phyloP scores from a whole-genome alignment of 2,888 invertebrate genomes.

The Apamea epomidion region DNA sequence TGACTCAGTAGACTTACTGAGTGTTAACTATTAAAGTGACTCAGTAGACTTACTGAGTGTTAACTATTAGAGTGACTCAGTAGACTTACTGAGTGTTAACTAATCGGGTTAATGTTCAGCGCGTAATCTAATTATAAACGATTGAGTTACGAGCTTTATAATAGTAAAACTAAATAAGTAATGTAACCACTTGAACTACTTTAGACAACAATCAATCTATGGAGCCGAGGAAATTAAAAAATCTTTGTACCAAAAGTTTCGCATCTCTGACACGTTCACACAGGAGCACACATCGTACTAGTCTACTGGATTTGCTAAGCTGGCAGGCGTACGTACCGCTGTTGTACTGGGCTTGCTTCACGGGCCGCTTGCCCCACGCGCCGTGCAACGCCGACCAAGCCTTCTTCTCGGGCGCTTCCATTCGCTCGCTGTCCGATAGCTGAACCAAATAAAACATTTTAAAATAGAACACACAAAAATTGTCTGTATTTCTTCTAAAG shows the following conservation, averaged over 20 bases:
- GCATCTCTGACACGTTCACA: background rate
- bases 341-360: conserved; percentile 82
- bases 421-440: conserved; percentile 69
- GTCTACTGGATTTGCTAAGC: background rate
- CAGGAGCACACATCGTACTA: background rate
- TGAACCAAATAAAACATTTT: conserved; percentile 14
- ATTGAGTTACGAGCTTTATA: conserved; percentile 20
- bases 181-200: conserved; percentile 26
- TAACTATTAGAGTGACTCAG: conserved; percentile 1
- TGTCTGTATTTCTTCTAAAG: background rate
- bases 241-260: background rate
- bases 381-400: conserved; percentile 93
- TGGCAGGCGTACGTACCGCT: conserved; percentile 73
- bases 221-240: background rate
- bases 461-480: background rate
- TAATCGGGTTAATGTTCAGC: conserved; percentile 27
- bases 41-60: too few relatives aligned
- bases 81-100: conserved; percentile 19
- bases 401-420: conserved; percentile 90
- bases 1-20: too few relatives aligned
- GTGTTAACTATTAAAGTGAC: too few relatives aligned
- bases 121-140: conserved; percentile 23
- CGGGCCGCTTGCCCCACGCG: conserved; percentile 94
- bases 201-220: conserved; percentile 2
- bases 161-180: conserved; percentile 26